Percentiles rank a stretch among this genome's conserved stretches.
Evolutionary conservation across 1,140 invertebrate genomes (phyloP).

Genomic region (Drosophila melanica): DNA sequence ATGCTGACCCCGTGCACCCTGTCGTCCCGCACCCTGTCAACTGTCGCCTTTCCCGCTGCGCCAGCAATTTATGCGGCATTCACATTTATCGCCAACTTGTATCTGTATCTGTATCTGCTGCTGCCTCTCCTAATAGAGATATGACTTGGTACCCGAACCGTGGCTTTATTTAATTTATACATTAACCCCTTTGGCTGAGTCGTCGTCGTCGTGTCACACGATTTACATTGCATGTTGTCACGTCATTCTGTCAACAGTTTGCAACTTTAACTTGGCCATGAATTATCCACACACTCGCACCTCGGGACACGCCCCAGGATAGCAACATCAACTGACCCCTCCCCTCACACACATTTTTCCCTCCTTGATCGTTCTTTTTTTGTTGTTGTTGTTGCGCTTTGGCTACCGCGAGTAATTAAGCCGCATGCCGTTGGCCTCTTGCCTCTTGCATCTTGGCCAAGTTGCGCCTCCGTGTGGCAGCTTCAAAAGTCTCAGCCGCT

Average conservation of each 20-base stretch:
- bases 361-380: constrained; percentile 11
- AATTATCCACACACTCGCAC: constrained; percentile 38
- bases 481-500: constrained; percentile 53
- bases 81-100: constrained; percentile 41
- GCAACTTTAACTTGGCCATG: constrained; percentile 28
- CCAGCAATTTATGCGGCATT: constrained; percentile 46
- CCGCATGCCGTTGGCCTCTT: constrained; percentile 55
- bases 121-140: constrained; percentile 63
- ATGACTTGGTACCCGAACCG: constrained; percentile 38
- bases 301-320: constrained; percentile 29
- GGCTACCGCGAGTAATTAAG: constrained; percentile 76
- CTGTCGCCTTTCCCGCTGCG: constrained; percentile 29
- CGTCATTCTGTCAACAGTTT: constrained; percentile 78
- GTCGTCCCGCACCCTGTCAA: constrained; percentile 1
- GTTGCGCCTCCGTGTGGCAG: constrained; percentile 26
- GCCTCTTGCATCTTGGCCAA: not conserved
- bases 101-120: constrained; percentile 29
- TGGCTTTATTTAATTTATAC: constrained; percentile 76
- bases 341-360: not conserved
- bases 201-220: constrained; percentile 67
- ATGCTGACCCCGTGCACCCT: constrained; percentile 24
- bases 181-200: constrained; percentile 66
- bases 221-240: constrained; percentile 82
- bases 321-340: not conserved
- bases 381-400: constrained; percentile 30